Evolutionary conservation across 2,888 invertebrate genomes (phyloP), one percentile per base, ranked within the genome.

Genomic region (Venusia cambrica): DNA sequence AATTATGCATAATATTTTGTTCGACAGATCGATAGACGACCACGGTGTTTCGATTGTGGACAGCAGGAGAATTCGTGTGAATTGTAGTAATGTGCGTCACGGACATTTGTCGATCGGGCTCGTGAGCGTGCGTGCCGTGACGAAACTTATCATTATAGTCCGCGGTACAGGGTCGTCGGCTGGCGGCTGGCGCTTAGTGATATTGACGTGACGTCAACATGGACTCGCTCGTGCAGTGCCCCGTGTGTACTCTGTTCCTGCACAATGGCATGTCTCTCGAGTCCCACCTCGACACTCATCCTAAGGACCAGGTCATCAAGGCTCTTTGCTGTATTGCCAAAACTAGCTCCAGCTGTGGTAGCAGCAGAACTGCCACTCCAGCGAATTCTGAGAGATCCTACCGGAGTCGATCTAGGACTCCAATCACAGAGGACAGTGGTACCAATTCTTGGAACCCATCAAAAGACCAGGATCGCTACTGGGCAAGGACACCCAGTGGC

Each of bases 271-370:
- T 95, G 85, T 91, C 92, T 39, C 81, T 95, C 54, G 93, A 94
- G 68, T 90, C 90, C 48, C 95, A 95, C 72, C 88, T 96, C 72
- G 92, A 94, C 65, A 95, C 94, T 11, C 95, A 95, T 85, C 95
- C 95, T 19, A 95, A 95, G 74, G 95, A 95, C 57, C 94, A 94
- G 78, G 94, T 96, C 28, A 95, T 95, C 54, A 94, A 92, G 70
- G 95, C 95, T 10, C 83, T 96, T 45, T 91, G 87, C 58, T 73
- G 50, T 51, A 58, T 87, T 41, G 87, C 89, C 45, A 76, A 79
- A 44, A 88, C 85, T 32, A 78, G 74, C 48, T 62, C 65, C 39
- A 69, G 61, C 44, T 78, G 67, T 69, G 66, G 13, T 2, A 48
- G 67, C 24, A 79, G 87, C 58, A 64, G 88, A 56, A 74, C 81